A percentile compares a stretch with the other conserved stretches of the same genome.
Evolutionary conservation across 2,888 invertebrate species (phyloP).

Genomic region (Isotomurus palustris): DNA sequence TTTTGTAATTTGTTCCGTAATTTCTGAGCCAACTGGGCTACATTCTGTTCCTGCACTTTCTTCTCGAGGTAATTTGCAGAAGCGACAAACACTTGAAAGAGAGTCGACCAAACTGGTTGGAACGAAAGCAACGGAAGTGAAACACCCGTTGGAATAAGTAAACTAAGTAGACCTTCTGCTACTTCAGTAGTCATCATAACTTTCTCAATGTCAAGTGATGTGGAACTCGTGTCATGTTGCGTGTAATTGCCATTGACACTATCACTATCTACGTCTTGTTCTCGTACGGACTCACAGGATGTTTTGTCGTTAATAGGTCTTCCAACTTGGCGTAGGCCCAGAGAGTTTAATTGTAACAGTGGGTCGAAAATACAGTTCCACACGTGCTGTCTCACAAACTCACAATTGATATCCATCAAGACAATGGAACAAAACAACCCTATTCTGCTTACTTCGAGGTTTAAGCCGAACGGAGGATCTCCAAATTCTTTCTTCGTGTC

Average conservation of each 20-base stretch:
- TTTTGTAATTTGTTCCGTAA: slow-evolving; percentile 26
- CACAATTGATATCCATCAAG: slow-evolving; percentile 22
- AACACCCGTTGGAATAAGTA: slow-evolving; percentile 19
- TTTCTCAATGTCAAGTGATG: slow-evolving; percentile 6
- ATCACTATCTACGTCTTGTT: too few species aligned
- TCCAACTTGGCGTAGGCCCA: slow-evolving; percentile 13
- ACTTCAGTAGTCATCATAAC: slow-evolving; percentile 6
- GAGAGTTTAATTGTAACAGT: not conserved
- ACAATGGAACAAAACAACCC: slow-evolving; percentile 21
- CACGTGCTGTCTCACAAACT: slow-evolving; percentile 15
- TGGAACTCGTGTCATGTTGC: not conserved
- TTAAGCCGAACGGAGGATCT: slow-evolving; percentile 6
- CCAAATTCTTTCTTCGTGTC: not conserved
- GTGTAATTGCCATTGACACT: not conserved
- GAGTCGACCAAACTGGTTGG: slow-evolving; percentile 28
- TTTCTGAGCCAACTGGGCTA: slow-evolving; percentile 16
- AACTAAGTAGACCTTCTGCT: slow-evolving; percentile 10
- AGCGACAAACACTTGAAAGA: slow-evolving; percentile 29
- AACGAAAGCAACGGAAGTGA: slow-evolving; percentile 21
- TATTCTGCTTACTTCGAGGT: slow-evolving; percentile 17
- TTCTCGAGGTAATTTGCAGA: slow-evolving; percentile 32
- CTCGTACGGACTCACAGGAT: too few species aligned
- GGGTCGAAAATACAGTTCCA: slow-evolving; percentile 21
- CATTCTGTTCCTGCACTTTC: slow-evolving; percentile 30
- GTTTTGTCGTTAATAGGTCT: not conserved